These are phyloP conservation scores for Plectropomus leopardus DNA, from an alignment of 2,113 vertebrate genomes.

Conservation along the genomic window DNA sequence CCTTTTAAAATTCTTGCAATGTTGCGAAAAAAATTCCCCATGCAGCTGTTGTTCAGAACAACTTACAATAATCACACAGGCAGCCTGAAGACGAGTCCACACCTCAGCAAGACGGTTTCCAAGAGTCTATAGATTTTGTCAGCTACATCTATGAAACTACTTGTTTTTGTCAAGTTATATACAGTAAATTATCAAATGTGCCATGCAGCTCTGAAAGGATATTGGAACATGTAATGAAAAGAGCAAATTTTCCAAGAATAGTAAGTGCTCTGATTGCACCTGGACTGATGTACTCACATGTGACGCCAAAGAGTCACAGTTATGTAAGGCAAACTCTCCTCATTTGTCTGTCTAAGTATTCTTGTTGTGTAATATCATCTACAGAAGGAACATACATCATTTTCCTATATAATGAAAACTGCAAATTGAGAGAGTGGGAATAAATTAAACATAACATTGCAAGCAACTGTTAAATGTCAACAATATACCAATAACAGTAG, in stretches of 20 bases:
- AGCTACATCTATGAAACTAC: too few species aligned
- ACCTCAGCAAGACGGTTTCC: not conserved
- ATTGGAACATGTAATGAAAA: conserved; percentile 31
- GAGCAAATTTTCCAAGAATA: conserved; percentile 8
- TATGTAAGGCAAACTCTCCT: not conserved
- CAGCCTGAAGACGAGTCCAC: not conserved
- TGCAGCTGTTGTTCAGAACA: not conserved
- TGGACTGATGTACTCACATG: conserved; percentile 12
- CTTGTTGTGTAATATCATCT: not conserved
- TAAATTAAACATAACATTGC: not conserved
- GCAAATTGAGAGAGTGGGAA: not conserved
- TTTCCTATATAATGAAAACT: not conserved
- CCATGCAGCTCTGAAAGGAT: not conserved
- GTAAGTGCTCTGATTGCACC: not conserved
- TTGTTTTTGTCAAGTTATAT: conserved; percentile 2
- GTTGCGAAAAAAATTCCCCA: too few species aligned
- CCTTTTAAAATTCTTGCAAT: not conserved
- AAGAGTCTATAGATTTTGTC: not conserved
- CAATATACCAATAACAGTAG: not conserved
- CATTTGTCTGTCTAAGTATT: not conserved
- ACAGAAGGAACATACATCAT: not conserved
- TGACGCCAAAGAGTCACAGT: conserved; percentile 8
- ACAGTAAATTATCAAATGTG: not conserved
- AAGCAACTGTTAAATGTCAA: not conserved
- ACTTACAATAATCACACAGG: not conserved